These are phyloP conservation scores for Cyphomyrus discorhynchus DNA, from an alignment of 2,113 vertebrate species.

Conservation along the genomic window DNA sequence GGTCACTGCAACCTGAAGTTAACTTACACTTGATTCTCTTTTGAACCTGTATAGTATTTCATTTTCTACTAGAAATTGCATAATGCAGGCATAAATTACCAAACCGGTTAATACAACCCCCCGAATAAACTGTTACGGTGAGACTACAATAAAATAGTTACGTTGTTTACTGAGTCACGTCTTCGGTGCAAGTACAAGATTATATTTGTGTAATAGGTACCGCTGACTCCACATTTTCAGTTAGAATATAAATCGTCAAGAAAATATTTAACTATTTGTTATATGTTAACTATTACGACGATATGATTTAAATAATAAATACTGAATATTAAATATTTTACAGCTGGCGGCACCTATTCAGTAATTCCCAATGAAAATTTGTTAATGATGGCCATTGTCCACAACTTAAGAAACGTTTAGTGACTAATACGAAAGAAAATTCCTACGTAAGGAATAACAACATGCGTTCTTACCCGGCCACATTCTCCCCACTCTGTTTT, in stretches of 20 bases:
- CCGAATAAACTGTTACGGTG: neutral
- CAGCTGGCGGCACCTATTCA: neutral
- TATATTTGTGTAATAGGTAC: neutral
- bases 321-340: neutral
- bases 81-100: neutral
- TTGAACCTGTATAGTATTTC: neutral
- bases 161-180: neutral
- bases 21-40: neutral
- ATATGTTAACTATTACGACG: neutral
- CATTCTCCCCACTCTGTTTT: neutral
- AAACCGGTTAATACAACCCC: too few species aligned
- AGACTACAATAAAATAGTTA: neutral
- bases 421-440: neutral
- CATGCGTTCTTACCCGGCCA: conserved; percentile 8
- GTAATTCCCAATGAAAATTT: neutral
- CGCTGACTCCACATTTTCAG: neutral
- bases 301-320: neutral
- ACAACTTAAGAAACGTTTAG: neutral
- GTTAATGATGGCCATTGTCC: neutral
- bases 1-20: neutral
- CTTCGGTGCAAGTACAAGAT: neutral
- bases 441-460: neutral
- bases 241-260: neutral
- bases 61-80: neutral
- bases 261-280: neutral